Base-by-base conservation (phyloP, 2,113 vertebrate species). In the Poicephalus meyeri region DNA sequence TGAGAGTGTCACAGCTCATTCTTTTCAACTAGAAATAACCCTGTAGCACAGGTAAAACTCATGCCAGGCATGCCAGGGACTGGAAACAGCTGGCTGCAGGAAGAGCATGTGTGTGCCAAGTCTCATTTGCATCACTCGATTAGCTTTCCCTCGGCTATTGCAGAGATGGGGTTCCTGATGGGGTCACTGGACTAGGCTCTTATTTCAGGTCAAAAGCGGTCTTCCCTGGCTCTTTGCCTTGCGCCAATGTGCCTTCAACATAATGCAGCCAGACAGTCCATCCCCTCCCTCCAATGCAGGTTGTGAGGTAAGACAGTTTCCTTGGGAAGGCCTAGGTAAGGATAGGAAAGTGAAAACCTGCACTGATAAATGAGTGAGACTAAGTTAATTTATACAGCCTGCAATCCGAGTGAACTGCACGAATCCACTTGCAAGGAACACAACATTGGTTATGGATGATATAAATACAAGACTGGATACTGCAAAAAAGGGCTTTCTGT, bases 121-220 rank as follows among this genome's bases (percentile, higher is more conserved):
- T 42, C 86, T 77, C 85, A 95, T 95, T 88, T 93, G 78, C 90
- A 83, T 92, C 95, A 91, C 56, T 93, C 84, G 77, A 72, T 87
- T 86, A 93, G 61, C 77, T 92, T 86, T 92, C 71, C 88, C 70
- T 39, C 1, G 4, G 86, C 90, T 87, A 4, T 31, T 52, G 63
- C 64, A 73, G 19, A 85, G 82, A 94, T 49, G 18, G 28, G 19
- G 47, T 91, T 90, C 88, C 91, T 83, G 94, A 89, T 85, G 80
- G 87, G 66, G 31, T 93, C 52, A 39, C 88, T 53, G 82, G 39
- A 79, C 56, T 13, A 13, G 64, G 16, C 69, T 74, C 95, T 80
- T 24, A 46, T 55, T 17, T 84, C 66, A 86, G 72, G 61, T 72
- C 90, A 77, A 42, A 61, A 72, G 63, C 69, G 42, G 9, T 82